Percentiles rank a stretch among this genome's conserved stretches.
Evolutionary conservation across 2,113 vertebrate genomes (phyloP).

Genomic region (Lepus timidus): DNA sequence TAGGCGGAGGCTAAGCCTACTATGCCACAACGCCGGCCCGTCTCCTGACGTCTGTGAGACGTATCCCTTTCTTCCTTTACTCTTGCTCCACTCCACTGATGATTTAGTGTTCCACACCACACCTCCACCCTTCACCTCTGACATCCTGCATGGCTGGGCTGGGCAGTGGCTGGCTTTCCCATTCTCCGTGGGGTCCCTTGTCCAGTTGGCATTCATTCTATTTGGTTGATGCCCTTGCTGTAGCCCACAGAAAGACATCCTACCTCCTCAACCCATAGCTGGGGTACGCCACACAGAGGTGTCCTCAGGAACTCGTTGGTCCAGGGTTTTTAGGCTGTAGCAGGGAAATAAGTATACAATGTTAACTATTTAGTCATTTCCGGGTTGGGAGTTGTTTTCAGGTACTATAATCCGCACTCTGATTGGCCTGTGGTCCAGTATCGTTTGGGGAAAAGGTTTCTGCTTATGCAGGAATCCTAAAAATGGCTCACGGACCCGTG

Average conservation of each 20-base stretch:
- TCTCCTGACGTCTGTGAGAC: rapidly evolving
- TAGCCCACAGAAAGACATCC: not conserved
- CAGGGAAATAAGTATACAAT: not conserved
- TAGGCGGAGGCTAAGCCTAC: too few species aligned
- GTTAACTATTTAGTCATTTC: not conserved
- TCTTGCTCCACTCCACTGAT: not conserved
- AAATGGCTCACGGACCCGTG: not conserved
- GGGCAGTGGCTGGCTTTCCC: not conserved
- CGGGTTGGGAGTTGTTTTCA: not conserved
- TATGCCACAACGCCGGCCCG: too few species aligned
- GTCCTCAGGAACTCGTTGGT: not conserved
- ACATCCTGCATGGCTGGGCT: not conserved
- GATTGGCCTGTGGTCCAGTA: not conserved
- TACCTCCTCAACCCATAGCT: not conserved
- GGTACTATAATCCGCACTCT: not conserved
- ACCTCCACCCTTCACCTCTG: not conserved
- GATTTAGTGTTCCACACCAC: not conserved
- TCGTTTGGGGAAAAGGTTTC: not conserved
- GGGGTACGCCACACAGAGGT: too few species aligned
- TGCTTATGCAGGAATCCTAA: not conserved
- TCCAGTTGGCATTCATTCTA: not conserved
- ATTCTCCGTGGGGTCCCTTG: not conserved
- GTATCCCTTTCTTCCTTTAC: not conserved
- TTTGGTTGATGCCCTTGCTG: not conserved
- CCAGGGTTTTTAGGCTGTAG: not conserved